Conservation (phyloP, 2,888 invertebrate genomes). For the Cylloceria caligata region DNA sequence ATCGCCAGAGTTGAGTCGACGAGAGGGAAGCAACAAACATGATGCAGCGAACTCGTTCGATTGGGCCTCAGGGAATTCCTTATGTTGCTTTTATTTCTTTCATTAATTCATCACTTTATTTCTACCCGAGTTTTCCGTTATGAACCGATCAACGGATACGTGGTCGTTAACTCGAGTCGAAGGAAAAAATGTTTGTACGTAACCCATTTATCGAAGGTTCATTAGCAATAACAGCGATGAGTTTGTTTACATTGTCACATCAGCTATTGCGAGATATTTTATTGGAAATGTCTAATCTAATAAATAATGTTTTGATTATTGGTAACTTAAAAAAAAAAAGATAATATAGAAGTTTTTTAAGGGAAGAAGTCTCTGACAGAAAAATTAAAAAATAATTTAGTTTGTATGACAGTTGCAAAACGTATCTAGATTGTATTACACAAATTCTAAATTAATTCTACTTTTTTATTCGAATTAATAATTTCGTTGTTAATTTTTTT, state of each 20-base stretch:
- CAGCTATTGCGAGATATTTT: background rate
- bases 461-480: too few relatives aligned
- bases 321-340: too few relatives aligned
- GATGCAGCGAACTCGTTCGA: constrained; percentile 34
- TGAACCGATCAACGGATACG: background rate
- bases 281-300: too few relatives aligned
- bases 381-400: too few relatives aligned
- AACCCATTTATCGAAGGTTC: background rate
- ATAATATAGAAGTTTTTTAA: too few relatives aligned
- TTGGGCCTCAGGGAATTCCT: constrained; percentile 41
- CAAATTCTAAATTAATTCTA: background rate
- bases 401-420: too few relatives aligned
- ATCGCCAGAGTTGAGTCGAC: constrained; percentile 48
- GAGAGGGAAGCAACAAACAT: constrained; percentile 29
- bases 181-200: background rate
- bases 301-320: too few relatives aligned
- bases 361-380: too few relatives aligned
- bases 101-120: constrained; percentile 41
- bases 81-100: constrained; percentile 6
- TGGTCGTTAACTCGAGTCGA: background rate
- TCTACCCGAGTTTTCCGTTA: constrained; percentile 9
- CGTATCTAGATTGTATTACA: too few relatives aligned
- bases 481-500: background rate
- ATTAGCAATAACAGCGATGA: background rate
- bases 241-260: background rate